These are phyloP conservation scores for Pinna nobilis DNA, from an alignment of 1,140 invertebrate species.

Conservation along the genomic window DNA sequence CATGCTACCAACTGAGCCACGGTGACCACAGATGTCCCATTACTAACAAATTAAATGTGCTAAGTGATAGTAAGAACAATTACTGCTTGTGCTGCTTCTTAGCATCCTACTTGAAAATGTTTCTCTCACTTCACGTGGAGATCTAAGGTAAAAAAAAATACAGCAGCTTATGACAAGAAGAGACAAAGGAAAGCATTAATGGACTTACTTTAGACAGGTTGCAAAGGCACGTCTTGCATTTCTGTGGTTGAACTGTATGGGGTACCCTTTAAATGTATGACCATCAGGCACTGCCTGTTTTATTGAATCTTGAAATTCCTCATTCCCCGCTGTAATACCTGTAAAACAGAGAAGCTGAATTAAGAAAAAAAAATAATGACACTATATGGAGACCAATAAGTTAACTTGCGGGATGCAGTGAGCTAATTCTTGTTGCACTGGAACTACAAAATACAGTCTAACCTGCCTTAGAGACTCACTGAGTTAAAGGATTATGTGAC, in stretches of 20 bases:
- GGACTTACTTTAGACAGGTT: slow-evolving; percentile 66
- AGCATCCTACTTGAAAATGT: no score
- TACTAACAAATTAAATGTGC: no score
- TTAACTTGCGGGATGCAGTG: background rate
- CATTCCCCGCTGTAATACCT: slow-evolving; percentile 72
- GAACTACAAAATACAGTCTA: no score
- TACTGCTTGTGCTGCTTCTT: no score
- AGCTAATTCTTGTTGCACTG: background rate
- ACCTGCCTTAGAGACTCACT: no score
- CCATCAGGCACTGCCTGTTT: slow-evolving; percentile 73
- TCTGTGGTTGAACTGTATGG: slow-evolving; percentile 73
- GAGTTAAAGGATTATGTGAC: no score
- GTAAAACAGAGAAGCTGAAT: background rate
- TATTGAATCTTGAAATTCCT: slow-evolving; percentile 75
- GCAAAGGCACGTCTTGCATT: slow-evolving; percentile 72
- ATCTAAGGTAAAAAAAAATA: background rate
- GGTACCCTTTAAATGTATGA: slow-evolving; percentile 76
- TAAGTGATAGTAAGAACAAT: no score
- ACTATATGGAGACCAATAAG: background rate
- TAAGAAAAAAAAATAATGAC: background rate
- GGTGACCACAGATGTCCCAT: no score
- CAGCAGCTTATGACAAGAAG: background rate
- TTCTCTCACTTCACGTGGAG: no score
- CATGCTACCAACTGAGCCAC: no score
- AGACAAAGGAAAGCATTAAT: background rate